Evolutionary conservation across 1,140 invertebrate species (phyloP).

Genomic region (Dendroctonus ponderosae): DNA sequence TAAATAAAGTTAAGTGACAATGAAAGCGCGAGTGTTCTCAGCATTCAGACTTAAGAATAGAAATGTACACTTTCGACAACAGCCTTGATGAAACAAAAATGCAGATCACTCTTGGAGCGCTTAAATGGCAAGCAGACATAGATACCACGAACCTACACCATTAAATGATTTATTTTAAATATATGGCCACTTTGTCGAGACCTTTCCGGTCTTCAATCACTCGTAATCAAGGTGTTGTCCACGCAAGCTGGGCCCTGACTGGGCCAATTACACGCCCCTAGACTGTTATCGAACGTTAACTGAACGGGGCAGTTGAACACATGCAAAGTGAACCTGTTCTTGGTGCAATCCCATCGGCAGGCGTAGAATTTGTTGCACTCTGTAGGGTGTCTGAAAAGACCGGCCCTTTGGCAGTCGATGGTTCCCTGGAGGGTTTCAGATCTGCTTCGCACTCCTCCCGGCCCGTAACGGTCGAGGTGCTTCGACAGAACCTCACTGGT

Average conservation of each 20-base stretch:
- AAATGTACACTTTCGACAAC: too few relatives aligned
- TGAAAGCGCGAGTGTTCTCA: background rate
- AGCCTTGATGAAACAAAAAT: too few relatives aligned
- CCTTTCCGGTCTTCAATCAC: constrained; percentile 32
- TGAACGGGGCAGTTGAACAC: constrained; percentile 80
- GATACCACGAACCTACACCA: background rate
- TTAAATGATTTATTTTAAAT: background rate
- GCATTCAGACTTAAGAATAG: too few relatives aligned
- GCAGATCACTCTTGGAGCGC: too few relatives aligned
- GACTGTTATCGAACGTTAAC: constrained; percentile 71
- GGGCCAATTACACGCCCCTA: constrained; percentile 81
- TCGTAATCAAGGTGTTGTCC: constrained; percentile 61
- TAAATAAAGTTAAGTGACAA: constrained; percentile 6
- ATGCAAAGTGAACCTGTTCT: constrained; percentile 74
- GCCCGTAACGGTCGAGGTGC: constrained; percentile 57
- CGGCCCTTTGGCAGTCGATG: constrained; percentile 70
- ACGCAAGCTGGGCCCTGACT: constrained; percentile 76
- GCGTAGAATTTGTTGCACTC: constrained; percentile 84
- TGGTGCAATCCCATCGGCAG: constrained; percentile 79
- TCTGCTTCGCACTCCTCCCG: constrained; percentile 55
- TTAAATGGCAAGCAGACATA: too few relatives aligned
- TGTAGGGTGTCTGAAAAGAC: constrained; percentile 78
- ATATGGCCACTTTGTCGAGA: background rate
- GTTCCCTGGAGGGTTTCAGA: constrained; percentile 63
- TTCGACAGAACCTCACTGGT: constrained; percentile 22